Conservation (phyloP, 1,140 invertebrate genomes). For the Meloidogyne exigua region DNA sequence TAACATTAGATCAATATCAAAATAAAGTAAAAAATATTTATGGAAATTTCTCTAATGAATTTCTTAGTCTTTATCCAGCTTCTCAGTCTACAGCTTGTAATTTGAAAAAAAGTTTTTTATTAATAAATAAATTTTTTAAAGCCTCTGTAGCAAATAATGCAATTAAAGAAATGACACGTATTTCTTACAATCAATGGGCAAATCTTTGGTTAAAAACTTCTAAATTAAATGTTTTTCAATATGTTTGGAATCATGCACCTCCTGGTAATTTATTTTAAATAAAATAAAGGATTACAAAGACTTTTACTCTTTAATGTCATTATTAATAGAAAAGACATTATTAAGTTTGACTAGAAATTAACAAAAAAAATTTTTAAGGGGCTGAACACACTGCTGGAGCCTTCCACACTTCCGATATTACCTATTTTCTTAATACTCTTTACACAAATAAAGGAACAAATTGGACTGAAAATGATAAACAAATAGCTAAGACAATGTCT, state of each 20-base stretch:
- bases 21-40: not conserved
- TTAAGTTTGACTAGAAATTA: not conserved
- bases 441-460: not conserved
- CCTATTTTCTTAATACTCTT: not conserved
- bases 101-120: not conserved
- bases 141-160: not conserved
- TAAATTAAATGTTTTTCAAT: not conserved
- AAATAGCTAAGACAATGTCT: not conserved
- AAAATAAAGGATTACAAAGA: no score
- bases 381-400: not conserved
- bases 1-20: slow-evolving; percentile 8
- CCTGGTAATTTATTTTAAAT: not conserved
- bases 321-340: no score
- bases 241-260: not conserved
- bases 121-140: not conserved
- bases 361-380: not conserved
- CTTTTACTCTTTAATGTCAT: no score
- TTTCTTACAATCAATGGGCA: not conserved
- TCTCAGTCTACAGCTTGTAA: not conserved
- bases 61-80: slow-evolving; percentile 11
- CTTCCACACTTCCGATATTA: not conserved
- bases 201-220: not conserved
- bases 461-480: not conserved
- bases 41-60: slow-evolving; percentile 6
- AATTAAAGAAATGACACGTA: not conserved